Base-by-base conservation (phyloP, 2,888 invertebrate genomes). In the Acronicta alni region DNA sequence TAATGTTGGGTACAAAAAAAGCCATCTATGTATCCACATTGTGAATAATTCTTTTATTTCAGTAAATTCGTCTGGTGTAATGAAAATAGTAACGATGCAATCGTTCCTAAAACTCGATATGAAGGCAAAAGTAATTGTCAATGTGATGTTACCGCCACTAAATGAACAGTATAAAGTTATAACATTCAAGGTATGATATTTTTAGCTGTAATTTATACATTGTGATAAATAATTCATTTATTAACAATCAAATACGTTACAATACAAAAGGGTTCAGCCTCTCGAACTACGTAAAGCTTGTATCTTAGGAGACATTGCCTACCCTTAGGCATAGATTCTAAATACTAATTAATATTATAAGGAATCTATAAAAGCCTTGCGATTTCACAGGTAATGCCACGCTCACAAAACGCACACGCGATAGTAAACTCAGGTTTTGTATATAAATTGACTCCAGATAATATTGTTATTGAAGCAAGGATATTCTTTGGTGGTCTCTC, bases 381-480 rank as follows among this genome's bases (percentile, higher is more conserved):
- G 9, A 10, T 15, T 44, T 84, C 79, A 20, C 77, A 97, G 97
- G 95, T 97, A 46, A 96, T 96, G 95, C 96, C 96, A 0, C 90
- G 97, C 61, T 95, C 96, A 0, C 96, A 97, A 89, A 97, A 96
- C 78, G 96, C 96, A 0, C 96, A 96, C 77, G 97, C 97, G 0
- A 95, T 96, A 61, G 96, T 97, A 0, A 96, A 97, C 77, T 96
- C 96, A 9, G 97, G 96, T 5, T 97, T 97, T 78, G 84, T 96
- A 0, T 94, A 96, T 46, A 82, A 85, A 75, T 42, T 89, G 3
- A 56, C 67, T 17, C 20, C 43, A 7, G 52, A 79, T 3, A 77
- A 76, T 12, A 43, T 56, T 5, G 70, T 89, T 59, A 58, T 87
- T 60, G 77, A 82, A 39, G 95, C 95, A 0, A 86, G 87, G 46